Evolutionary conservation across 2,888 invertebrate species (phyloP), one percentile per base, ranked within the genome.

Genomic region (Pinctada fucata): DNA sequence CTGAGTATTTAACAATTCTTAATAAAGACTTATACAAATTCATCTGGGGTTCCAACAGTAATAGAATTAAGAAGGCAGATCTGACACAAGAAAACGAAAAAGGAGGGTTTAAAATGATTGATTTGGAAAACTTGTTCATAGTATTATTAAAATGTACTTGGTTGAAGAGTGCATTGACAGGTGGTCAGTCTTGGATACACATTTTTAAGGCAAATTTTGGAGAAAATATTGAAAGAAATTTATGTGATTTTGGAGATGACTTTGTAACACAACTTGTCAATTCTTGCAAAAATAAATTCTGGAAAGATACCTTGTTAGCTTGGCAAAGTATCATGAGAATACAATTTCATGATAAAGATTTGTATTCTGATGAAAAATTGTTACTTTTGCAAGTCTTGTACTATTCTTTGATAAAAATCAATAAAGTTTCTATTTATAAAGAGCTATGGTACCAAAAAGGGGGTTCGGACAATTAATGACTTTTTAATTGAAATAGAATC

Each of bases 61-160:
- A 52, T n/a, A 71, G 52, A 71, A 10, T 71, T 16, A 71, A 71
- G 10, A 51, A 48, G 31, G 71, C 1, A 5, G 31, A 51, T 3
- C 13, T 71, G 2, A 71, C 49, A 16, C 16, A 71, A 71, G 52
- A 51, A 6, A 51, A n/a, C 51, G 71, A 3, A 3, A 31, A 71
- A 16, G 71, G 71, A 8, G 71, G 71, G 6, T 71, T 71, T 13
- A 71, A 71, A 16, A 71, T 71, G 71, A 49, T 71, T 5, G 52
- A 71, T n/a, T n/a, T 5, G 58, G 5, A 52, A 52, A 52, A 52
- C 58, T 8, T 8, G 5, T 52, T 52, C 58, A 52, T 52, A 8
- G 5, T 52, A 52, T 10, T 10, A 52, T 8, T 52, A 52, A 52
- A 52, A 52, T 52, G 58, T 52, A 52, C 58, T 8, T 52, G 58